Percentiles rank a stretch among this genome's conserved stretches.
Conservation (phyloP, 2,888 invertebrate species). For the Drosophila koepferae region DNA sequence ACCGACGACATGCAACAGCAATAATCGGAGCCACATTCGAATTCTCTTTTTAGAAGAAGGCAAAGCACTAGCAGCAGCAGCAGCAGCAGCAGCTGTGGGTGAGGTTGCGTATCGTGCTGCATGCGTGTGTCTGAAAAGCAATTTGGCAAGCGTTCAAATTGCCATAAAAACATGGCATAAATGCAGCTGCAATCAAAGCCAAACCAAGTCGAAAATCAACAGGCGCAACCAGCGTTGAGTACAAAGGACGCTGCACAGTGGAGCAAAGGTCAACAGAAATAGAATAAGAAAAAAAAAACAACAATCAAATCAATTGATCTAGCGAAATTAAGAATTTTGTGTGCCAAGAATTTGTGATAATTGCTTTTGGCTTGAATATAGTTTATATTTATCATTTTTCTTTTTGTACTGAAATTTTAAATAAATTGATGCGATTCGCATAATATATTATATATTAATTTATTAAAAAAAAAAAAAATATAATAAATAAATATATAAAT, state of each 20-base stretch:
- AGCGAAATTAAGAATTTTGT: background rate
- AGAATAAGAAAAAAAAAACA: background rate
- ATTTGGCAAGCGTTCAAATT: constrained; percentile 77
- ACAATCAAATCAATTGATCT: background rate
- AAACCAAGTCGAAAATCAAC: constrained; percentile 41
- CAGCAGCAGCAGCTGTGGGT: background rate
- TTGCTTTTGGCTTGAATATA: too few relatives aligned
- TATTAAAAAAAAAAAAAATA: too few relatives aligned
- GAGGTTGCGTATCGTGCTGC: constrained; percentile 3
- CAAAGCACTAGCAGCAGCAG: background rate
- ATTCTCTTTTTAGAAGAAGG: constrained; percentile 28
- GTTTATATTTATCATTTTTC: too few relatives aligned
- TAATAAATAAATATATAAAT: too few relatives aligned
- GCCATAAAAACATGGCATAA: constrained; percentile 70
- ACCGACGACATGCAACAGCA: constrained; percentile 50
- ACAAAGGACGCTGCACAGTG: constrained; percentile 43
- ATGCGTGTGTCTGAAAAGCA: constrained; percentile 57
- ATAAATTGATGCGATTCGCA: too few relatives aligned
- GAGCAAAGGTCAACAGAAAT: background rate
- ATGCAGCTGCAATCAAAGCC: constrained; percentile 70
- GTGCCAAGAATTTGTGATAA: too few relatives aligned
- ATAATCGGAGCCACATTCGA: constrained; percentile 28
- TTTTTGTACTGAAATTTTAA: too few relatives aligned
- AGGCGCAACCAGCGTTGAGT: constrained; percentile 17
- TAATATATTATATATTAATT: too few relatives aligned